Evolutionary conservation across 2,797 vertebrate genomes (phyloP), one percentile per base, ranked within the genome.

Genomic region (Anguilla megastoma): DNA sequence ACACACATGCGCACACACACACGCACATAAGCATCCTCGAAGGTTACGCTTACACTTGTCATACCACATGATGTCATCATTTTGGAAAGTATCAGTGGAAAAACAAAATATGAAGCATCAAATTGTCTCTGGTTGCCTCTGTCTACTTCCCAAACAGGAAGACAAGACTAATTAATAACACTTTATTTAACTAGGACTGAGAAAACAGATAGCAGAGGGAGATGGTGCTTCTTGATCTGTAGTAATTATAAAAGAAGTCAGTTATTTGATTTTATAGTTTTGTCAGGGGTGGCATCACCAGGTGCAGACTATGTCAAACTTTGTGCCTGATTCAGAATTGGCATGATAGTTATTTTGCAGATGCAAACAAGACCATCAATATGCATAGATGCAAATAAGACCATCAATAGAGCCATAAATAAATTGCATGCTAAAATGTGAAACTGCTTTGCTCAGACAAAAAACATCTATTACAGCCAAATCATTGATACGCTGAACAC

Each of bases 381-480:
- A 41, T 41, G 36, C 36, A 41, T 41, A 52, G 8, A 52, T 52
- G 52, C 7, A 12, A 52, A 52, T 52, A 96, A 94, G 94, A 92
- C 92, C 16, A 92, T 91, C 92, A 90, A 96, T 96, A 96, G 96
- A 97, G 95, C 94, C 91, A 66, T 24, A 8, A 24, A 94, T 94
- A 56, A 56, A 56, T 56, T 18, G 14, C 54, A 56, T 14, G 14
- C 54, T 56, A 56, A 56, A 56, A 56, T 16, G 54, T 56, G 54
- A 14, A 18, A 56, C 14, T 56, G 12, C 14, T 12, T 56, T 56
- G 54, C 54, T 56, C 14, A 56, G 54, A 56, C 54, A 56, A 56
- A 56, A 56, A 56, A 56, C 96, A 97, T 97, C 97, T 97, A 98
- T 98, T 98, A 98, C 97, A 97, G 94, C 96, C 96, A 93, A 93